Base-by-base conservation (phyloP, 1,140 invertebrate species). In the Cylas formicarius region DNA sequence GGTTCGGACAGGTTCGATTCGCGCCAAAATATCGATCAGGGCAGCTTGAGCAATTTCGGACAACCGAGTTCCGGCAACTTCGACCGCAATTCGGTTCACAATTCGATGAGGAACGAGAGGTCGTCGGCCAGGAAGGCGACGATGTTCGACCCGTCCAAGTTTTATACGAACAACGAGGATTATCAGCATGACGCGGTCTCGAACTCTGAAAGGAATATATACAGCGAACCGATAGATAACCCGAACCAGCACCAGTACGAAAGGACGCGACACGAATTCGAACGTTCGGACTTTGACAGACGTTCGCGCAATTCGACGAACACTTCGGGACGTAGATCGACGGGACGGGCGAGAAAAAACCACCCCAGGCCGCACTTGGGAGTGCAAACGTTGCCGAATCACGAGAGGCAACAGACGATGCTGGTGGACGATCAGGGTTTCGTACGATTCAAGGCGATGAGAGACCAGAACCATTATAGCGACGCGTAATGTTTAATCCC, bases 351-450 rank as follows among this genome's bases (percentile, higher is more conserved):
- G 31, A 41, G 56, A 6, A 60, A 61, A 24, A 55, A 54, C 17
- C 58, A 59, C 20, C 50, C 59, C 0, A 43, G 58, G 26, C 57
- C 58, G 23, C 61, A 60, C 41, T 18, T 63, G 33, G 54, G 66
- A 16, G 50, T 65, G 35, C 55, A 67, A 54, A 61, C 64, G 22
- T 44, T 64, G 47, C 57, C 62, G 3, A 67, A 64, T 21, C 69
- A 68, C 45, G 56, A 57, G 11, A 32, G 60, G 20, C 56, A 61
- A 29, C 57, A 60, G 20, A 43, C 62, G 42, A 88, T 89, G 84
- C 67, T 90, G 28, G 84, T 88, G 4, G 84, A 84, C 47, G 86
- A 90, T 55, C 82, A 87, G 53, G 86, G 86, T 1, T 88, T 90
- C 60, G 79, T 89, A 2, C 72, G 86, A 36, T 90, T 89, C 68